These are phyloP conservation scores for Dasypus novemcinctus DNA, from an alignment of 2,113 vertebrate species.

Conservation along the genomic window DNA sequence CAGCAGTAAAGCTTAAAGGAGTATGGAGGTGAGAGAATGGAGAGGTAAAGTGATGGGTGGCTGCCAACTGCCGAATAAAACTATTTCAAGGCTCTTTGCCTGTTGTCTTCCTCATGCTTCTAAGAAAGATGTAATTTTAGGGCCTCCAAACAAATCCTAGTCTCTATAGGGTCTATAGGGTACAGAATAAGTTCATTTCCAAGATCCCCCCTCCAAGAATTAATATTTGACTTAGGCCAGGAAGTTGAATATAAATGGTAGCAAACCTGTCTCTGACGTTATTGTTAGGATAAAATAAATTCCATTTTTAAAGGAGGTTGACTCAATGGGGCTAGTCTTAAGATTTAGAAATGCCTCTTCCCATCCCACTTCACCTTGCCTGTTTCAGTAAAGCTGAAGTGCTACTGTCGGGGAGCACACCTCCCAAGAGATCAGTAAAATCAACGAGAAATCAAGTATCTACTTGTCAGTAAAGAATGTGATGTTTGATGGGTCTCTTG, in stretches of 20 bases:
- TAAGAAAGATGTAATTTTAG: background rate
- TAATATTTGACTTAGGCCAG: background rate
- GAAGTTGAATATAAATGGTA: conserved; percentile 15
- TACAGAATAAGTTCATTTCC: background rate
- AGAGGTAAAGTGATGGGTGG: background rate
- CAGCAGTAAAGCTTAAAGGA: background rate
- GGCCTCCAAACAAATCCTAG: background rate
- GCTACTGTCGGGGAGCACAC: background rate
- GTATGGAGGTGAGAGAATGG: background rate
- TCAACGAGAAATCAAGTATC: conserved; percentile 48
- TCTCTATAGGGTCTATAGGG: background rate
- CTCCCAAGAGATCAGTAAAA: conserved; percentile 40
- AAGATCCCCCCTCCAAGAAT: background rate
- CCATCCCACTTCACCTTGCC: background rate
- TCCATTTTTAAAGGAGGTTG: conserved; percentile 19
- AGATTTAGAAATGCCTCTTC: background rate
- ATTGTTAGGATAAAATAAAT: background rate
- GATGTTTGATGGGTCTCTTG: conserved; percentile 49
- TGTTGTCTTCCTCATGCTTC: background rate
- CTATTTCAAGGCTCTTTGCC: background rate
- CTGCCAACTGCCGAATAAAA: background rate
- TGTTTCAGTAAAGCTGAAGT: conserved; percentile 22
- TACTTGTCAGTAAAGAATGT: conserved; percentile 46
- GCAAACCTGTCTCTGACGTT: background rate
- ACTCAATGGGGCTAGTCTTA: background rate